Conservation (phyloP, 2,797 vertebrate genomes). For the Semotilus atromaculatus region DNA sequence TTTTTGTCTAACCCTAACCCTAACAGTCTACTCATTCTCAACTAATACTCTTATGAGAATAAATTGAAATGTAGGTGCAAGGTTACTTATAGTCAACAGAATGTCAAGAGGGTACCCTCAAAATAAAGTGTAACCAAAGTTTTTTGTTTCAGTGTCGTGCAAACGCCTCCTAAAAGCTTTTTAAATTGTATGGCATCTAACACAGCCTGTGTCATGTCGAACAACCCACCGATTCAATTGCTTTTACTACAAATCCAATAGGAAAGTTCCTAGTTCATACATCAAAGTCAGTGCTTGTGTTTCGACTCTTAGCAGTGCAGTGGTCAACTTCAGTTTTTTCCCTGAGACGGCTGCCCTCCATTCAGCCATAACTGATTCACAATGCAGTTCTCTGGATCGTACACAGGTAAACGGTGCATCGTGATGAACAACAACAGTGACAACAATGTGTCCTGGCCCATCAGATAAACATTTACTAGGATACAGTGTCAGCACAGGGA, state of each 20-base stretch:
- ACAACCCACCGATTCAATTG: neutral
- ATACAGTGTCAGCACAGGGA: conserved; percentile 51
- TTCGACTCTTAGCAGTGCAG: neutral
- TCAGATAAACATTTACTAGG: conserved; percentile 70
- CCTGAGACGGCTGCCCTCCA: neutral
- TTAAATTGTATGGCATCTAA: neutral
- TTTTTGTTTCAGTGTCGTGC: neutral
- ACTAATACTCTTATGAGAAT: too few relatives aligned
- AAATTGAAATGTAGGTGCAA: too few relatives aligned
- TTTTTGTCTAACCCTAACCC: too few relatives aligned
- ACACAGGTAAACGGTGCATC: neutral
- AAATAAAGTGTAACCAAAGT: too few relatives aligned
- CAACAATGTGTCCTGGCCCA: conserved; percentile 59
- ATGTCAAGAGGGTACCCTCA: too few relatives aligned
- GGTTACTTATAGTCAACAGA: too few relatives aligned
- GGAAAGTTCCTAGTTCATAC: conserved; percentile 11
- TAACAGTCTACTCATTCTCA: too few relatives aligned
- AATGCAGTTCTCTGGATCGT: neutral
- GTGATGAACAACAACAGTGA: conserved; percentile 32
- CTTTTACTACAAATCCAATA: neutral
- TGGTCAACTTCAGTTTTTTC: conserved; percentile 5
- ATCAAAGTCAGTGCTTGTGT: neutral
- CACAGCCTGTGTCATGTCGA: neutral
- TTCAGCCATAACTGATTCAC: conserved; percentile 7
- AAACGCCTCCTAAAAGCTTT: neutral